Percentiles rank a stretch among this genome's conserved stretches.
phyloP scores from a whole-genome alignment of 2,888 invertebrate species.

The Exocentrus adspersus region DNA sequence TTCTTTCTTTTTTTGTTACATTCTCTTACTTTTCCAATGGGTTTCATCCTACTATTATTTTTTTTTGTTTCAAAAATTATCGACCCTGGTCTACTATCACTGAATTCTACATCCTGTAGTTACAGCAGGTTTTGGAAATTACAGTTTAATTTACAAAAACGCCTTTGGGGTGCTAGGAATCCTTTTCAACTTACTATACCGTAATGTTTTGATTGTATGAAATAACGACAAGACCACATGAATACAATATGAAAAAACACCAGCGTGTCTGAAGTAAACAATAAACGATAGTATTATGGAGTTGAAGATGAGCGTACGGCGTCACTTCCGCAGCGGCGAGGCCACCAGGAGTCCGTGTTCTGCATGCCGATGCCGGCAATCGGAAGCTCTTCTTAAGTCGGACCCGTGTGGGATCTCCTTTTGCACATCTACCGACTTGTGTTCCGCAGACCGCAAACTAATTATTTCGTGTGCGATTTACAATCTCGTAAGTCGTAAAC shows the following conservation, averaged over 20 bases:
- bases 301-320: conserved; percentile 50
- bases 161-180: too few species aligned
- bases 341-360: conserved; percentile 46
- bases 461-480: conserved; percentile 27
- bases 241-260: conserved; percentile 31
- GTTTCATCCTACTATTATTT: too few species aligned
- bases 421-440: conserved; percentile 41
- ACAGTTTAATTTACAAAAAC: too few species aligned
- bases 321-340: conserved; percentile 59
- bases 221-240: conserved; percentile 30
- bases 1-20: too few species aligned
- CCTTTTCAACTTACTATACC: too few species aligned
- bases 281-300: conserved; percentile 34
- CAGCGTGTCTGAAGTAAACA: conserved; percentile 26
- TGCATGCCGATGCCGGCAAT: conserved; percentile 40
- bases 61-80: too few species aligned
- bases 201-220: conserved; percentile 38
- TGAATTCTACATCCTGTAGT: too few species aligned
- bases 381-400: conserved; percentile 46
- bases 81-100: too few species aligned
- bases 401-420: conserved; percentile 35
- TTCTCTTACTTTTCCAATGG: too few species aligned
- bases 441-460: conserved; percentile 27
- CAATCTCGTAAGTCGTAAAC: conserved; percentile 8
- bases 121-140: too few species aligned